Evolutionary conservation across 2,113 vertebrate genomes (phyloP).

Genomic region (Uropsilus gracilis): DNA sequence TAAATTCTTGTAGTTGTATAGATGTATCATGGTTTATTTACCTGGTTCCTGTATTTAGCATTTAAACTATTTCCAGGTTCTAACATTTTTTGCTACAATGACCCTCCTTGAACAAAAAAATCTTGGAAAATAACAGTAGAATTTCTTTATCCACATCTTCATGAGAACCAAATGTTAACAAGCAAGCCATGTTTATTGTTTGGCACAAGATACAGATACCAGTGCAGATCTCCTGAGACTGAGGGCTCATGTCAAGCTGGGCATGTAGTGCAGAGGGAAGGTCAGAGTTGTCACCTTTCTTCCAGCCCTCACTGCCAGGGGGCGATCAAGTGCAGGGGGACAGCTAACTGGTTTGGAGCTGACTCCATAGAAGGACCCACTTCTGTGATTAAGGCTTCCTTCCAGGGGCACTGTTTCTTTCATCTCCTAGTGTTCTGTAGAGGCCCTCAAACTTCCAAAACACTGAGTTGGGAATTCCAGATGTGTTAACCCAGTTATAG

Average conservation of each 20-base stretch:
- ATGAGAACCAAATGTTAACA: background rate
- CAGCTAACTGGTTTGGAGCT: background rate
- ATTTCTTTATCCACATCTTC: background rate
- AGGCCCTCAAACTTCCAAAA: background rate
- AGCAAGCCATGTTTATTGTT: background rate
- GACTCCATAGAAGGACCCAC: background rate
- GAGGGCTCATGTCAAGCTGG: background rate
- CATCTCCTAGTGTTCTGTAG: background rate
- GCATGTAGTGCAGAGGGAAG: background rate
- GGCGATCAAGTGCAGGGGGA: background rate
- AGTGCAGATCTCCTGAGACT: fast-evolving
- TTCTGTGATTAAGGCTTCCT: background rate
- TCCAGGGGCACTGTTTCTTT: background rate
- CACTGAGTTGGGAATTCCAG: background rate
- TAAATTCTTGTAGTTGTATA: background rate
- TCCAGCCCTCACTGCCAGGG: background rate
- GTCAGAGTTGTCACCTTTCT: background rate
- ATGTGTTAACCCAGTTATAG: background rate
- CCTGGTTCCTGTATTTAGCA: background rate
- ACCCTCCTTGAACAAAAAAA: background rate
- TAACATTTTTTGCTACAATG: background rate
- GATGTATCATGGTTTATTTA: background rate
- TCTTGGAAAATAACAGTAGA: background rate
- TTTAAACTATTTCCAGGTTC: background rate
- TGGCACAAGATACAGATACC: too few relatives aligned